Base-by-base conservation (phyloP, 2,888 invertebrate species). In the Nemotelus pantherinus region DNA sequence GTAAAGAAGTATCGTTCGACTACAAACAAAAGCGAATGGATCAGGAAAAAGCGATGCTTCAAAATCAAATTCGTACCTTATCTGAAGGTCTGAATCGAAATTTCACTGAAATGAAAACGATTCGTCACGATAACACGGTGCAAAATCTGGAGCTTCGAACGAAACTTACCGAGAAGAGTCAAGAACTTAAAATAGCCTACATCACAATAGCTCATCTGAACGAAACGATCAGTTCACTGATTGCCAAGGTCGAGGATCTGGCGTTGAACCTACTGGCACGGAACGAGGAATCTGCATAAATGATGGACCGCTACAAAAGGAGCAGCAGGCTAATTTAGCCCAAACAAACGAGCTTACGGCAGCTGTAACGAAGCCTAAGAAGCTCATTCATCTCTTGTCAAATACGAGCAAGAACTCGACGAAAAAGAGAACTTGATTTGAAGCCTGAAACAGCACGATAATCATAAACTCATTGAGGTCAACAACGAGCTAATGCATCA, bases 11-110 rank as follows among this genome's bases (percentile, higher is more conserved):
- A 77, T 90, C 92, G 9, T 86, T 95, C 43, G 93, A 93, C 83
- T 93, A 92, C 85, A 94, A 93, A 82, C 96, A 96, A 86, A 94
- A 94, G 83, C 91, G 95, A 41, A 89, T 96, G 82, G 94, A 95
- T 82, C 93, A 95, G 85, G 97, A 97, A 86, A 91, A 92, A 82
- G 88, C 89, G 4, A 89, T 95, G 82, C 86, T 96, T 47, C 91
- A 91, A 80, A 92, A 93, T 80, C 95, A 96, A 88, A 92, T 96
- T 81, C 91, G 93, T 82, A 90, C 92, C 77, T 87, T 97, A 47
- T 92, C 93, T 78, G 91, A 92, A 83, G 95, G 97, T 87, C 88
- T 97, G n/a, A 91, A 93, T 80, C 91, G 93, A 79, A 91, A 93
- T 81, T 93, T 93, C 75, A 91, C 92, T 9, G 95, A 97, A 87